phyloP scores from a whole-genome alignment of 2,797 vertebrate genomes.

The Onychomys leucogaster region DNA sequence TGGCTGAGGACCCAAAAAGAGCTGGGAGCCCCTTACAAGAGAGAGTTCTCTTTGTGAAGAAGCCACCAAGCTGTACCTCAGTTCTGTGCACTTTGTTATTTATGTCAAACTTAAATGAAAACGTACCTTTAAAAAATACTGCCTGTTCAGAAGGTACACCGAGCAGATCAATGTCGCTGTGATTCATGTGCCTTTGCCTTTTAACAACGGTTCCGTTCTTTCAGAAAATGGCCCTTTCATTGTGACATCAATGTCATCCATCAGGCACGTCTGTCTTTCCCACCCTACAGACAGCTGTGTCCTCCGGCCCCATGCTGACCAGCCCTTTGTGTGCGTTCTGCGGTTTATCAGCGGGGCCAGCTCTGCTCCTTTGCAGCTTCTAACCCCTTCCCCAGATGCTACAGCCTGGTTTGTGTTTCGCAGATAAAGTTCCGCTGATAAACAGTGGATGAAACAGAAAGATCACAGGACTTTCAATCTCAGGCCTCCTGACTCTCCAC shows the following conservation, averaged over 20 bases:
- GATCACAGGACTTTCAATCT: neutral
- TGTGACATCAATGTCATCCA: neutral
- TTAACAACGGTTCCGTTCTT: conserved; percentile 23
- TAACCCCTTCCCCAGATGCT: neutral
- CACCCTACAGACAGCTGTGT: conserved; percentile 17
- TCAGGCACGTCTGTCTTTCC: neutral
- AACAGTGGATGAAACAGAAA: neutral
- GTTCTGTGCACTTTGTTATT: neutral
- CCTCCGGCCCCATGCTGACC: neutral
- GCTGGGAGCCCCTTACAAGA: neutral
- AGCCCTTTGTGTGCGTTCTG: neutral
- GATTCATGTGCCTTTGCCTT: conserved; percentile 52
- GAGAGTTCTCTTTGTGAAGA: neutral
- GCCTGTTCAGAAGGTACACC: conserved; percentile 1
- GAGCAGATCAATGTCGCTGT: neutral
- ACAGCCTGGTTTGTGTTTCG: neutral
- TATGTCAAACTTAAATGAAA: neutral
- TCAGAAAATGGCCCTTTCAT: neutral
- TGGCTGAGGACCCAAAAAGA: neutral
- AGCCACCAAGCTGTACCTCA: neutral
- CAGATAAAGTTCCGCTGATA: neutral
- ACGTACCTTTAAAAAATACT: neutral
- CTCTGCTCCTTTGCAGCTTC: neutral
- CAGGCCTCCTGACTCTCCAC: accelerated
- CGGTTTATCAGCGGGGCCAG: neutral